A percentile compares a stretch with the other conserved stretches of the same genome.
Conservation (phyloP, 2,113 vertebrate genomes). For the Oxyura jamaicensis region DNA sequence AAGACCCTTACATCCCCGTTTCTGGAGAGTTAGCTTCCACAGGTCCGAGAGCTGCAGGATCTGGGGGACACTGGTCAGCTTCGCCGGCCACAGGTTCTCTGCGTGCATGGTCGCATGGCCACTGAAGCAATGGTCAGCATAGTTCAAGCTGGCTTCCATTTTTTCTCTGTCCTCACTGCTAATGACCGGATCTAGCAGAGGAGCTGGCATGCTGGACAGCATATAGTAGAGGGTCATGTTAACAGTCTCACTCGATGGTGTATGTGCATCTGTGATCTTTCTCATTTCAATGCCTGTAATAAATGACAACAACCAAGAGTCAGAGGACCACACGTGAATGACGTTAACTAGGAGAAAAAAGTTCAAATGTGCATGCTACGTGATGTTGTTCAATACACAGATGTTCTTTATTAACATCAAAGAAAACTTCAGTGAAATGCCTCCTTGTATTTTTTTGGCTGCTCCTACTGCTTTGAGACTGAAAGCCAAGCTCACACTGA, state of each 20-base stretch:
- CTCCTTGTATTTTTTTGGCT: background rate
- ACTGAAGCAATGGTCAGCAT: conserved; percentile 97
- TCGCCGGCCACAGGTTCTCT: conserved; percentile 91
- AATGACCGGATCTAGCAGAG: conserved; percentile 83
- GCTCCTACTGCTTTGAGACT: background rate
- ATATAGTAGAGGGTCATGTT: conserved; percentile 95
- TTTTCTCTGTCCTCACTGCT: conserved; percentile 80
- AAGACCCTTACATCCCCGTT: conserved; percentile 91
- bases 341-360: background rate
- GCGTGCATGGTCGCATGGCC: conserved; percentile 98
- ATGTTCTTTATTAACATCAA: background rate
- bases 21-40: conserved; percentile 94
- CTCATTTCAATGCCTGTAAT: conserved; percentile 91
- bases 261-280: conserved; percentile 91
- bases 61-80: conserved; percentile 80
- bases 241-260: conserved; percentile 89
- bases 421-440: background rate
- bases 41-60: conserved; percentile 92
- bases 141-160: conserved; percentile 90
- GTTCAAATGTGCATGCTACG: fast-evolving
- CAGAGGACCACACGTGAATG: background rate
- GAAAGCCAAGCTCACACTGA: background rate
- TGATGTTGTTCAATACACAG: background rate
- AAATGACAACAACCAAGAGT: background rate
- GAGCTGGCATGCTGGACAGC: conserved; percentile 85